These are phyloP conservation scores for Pentamera pediparva DNA, from an alignment of 53 echinoderm and acorn worm species.

Conservation along the genomic window DNA sequence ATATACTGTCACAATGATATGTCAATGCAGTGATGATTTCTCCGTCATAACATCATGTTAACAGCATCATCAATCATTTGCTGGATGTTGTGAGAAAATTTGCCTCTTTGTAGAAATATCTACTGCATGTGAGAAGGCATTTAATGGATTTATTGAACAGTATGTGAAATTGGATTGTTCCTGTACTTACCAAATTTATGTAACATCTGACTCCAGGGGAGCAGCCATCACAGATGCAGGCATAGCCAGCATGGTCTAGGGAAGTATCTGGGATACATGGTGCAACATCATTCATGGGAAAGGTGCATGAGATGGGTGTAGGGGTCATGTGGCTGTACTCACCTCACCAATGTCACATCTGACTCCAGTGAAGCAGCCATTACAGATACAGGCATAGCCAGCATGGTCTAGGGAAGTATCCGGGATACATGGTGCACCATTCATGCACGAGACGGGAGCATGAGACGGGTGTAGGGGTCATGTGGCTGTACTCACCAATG, in stretches of 20 bases:
- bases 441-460: constrained; percentile 81
- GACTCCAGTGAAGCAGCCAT: constrained; percentile 65
- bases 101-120: no score
- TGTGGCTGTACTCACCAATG: constrained; percentile 58
- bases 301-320: no score
- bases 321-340: no score
- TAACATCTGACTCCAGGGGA: constrained; percentile 63
- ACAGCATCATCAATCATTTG: no score
- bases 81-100: no score
- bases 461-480: no score
- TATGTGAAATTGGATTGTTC: not conserved
- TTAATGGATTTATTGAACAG: no score
- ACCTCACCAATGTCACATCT: constrained; percentile 74
- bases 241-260: constrained; percentile 50
- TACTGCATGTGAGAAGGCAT: no score
- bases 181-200: constrained; percentile 37
- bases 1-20: no score
- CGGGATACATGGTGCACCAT: constrained; percentile 70
- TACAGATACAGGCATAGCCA: constrained; percentile 67
- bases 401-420: constrained; percentile 47
- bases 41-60: no score
- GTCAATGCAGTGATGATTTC: no score
- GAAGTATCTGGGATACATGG: constrained; percentile 50
- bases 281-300: no score
- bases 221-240: constrained; percentile 66